These are phyloP conservation scores for Drusus annulatus DNA, from an alignment of 1,140 invertebrate genomes.

Conservation along the genomic window DNA sequence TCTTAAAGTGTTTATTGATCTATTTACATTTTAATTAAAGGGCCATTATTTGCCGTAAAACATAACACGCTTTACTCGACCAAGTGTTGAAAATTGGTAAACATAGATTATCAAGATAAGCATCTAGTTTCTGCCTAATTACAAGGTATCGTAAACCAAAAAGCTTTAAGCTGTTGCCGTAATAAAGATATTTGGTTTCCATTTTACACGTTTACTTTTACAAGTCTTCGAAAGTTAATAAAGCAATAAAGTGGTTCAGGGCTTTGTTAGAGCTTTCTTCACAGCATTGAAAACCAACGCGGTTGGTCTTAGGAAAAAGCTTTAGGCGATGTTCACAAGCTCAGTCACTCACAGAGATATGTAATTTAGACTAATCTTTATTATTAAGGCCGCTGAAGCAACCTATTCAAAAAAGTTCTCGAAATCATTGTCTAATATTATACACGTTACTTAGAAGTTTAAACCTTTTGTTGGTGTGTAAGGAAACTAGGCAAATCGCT, in stretches of 20 bases:
- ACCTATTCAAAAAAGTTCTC: not conserved
- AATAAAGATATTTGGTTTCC: not conserved
- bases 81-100: not conserved
- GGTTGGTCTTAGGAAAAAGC: constrained; percentile 47
- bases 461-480: not conserved
- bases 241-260: constrained; percentile 27
- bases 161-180: constrained; percentile 7
- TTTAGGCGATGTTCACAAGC: constrained; percentile 44
- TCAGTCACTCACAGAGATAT: constrained; percentile 9
- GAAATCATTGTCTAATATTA: not conserved
- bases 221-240: constrained; percentile 7
- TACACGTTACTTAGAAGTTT: not conserved
- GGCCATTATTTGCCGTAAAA: constrained; percentile 12
- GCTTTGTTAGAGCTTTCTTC: not conserved
- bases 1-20: not conserved
- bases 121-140: constrained; percentile 10
- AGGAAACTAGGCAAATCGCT: not conserved
- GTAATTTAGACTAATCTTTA: not conserved
- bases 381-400: not conserved
- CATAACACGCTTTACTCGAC: constrained; percentile 5
- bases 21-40: constrained; percentile 10
- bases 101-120: not conserved
- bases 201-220: constrained; percentile 7
- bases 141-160: constrained; percentile 1
- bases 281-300: constrained; percentile 1